Conservation (phyloP, 2,797 vertebrate species). For the Spinibarbus caldwelli region DNA sequence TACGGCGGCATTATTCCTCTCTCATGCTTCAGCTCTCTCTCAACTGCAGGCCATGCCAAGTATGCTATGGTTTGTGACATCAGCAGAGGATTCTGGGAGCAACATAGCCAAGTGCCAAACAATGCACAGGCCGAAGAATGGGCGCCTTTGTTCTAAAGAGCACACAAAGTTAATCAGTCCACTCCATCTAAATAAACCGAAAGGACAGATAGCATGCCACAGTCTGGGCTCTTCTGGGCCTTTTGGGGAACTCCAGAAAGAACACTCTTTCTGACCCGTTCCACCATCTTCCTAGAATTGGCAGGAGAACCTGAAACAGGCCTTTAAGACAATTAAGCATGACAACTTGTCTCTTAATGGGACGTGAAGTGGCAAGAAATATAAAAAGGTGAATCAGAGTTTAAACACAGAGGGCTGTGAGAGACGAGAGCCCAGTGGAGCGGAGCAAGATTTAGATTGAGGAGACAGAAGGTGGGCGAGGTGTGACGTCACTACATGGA, state of each 20-base stretch:
- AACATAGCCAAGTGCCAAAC: slow-evolving; percentile 26
- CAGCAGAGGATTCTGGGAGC: slow-evolving; percentile 23
- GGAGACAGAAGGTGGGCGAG: not conserved
- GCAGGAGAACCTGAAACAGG: not conserved
- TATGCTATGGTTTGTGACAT: slow-evolving; percentile 22
- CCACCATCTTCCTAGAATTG: not conserved
- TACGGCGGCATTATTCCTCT: not conserved
- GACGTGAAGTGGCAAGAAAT: slow-evolving; percentile 3
- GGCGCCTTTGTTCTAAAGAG: slow-evolving; percentile 45
- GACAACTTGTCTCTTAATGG: not conserved
- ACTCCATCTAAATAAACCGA: slow-evolving; percentile 40
- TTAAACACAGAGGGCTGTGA: not conserved
- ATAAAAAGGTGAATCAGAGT: slow-evolving; percentile 1
- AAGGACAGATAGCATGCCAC: slow-evolving; percentile 17
- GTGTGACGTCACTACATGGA: not conserved
- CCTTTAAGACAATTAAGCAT: not conserved
- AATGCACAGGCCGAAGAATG: slow-evolving; percentile 37
- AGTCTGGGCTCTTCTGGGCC: not conserved
- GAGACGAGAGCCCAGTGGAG: not conserved
- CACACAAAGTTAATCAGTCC: slow-evolving; percentile 39
- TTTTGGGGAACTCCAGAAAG: not conserved
- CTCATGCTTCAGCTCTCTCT: not conserved
- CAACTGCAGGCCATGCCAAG: not conserved
- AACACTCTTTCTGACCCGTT: no score
- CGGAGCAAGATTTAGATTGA: not conserved